These are phyloP conservation scores for Ethmia dodecea DNA, from an alignment of 2,888 invertebrate species.

Conservation along the genomic window DNA sequence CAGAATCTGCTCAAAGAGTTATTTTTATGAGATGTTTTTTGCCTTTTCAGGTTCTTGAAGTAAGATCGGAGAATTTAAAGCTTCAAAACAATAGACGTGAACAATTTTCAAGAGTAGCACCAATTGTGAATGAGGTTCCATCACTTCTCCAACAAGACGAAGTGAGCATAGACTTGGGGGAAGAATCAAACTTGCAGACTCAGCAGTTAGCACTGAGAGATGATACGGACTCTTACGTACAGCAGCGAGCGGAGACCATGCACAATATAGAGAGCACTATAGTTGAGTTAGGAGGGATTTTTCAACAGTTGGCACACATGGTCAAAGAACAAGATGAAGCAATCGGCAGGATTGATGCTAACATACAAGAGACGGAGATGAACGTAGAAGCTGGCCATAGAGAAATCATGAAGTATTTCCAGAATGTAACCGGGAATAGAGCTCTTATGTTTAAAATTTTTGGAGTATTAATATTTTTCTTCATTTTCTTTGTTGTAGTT, in stretches of 20 bases:
- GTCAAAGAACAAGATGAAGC: slow-evolving; percentile 99
- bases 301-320: slow-evolving; percentile 97
- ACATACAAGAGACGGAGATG: slow-evolving; percentile 95
- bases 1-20: too few relatives aligned
- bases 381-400: slow-evolving; percentile 99
- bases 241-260: slow-evolving; percentile 97
- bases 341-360: slow-evolving; percentile 97
- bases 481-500: slow-evolving; percentile 98
- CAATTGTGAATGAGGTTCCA: slow-evolving; percentile 64
- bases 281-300: slow-evolving; percentile 98
- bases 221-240: slow-evolving; percentile 93
- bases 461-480: slow-evolving; percentile 98
- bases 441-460: slow-evolving; percentile 99
- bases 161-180: slow-evolving; percentile 92
- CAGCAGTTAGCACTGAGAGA: slow-evolving; percentile 87
- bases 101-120: slow-evolving; percentile 81
- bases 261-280: slow-evolving; percentile 99
- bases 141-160: slow-evolving; percentile 80
- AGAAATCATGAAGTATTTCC: slow-evolving; percentile 98
- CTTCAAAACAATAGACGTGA: slow-evolving; percentile 96
- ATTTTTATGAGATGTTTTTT: too few relatives aligned
- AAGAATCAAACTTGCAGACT: slow-evolving; percentile 65
- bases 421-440: slow-evolving; percentile 96
- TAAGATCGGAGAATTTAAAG: slow-evolving; percentile 97
- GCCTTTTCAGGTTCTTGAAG: slow-evolving; percentile 95